Evolutionary conservation across 2,797 vertebrate genomes (phyloP).

Genomic region (Agapornis canus): DNA sequence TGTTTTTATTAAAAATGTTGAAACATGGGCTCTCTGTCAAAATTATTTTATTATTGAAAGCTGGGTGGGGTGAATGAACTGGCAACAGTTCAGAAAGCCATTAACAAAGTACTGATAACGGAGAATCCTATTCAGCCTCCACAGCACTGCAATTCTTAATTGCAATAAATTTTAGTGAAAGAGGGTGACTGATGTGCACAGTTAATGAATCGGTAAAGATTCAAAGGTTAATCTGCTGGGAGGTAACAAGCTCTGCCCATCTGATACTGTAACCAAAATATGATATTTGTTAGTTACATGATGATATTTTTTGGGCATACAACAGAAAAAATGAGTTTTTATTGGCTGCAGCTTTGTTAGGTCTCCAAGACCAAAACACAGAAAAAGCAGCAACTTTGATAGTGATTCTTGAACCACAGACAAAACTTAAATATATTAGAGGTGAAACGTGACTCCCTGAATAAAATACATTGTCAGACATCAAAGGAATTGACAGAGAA

Average conservation of each 20-base stretch:
- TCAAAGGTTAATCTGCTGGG: constrained; percentile 81
- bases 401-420: constrained; percentile 75
- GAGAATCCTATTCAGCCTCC: constrained; percentile 74
- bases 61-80: constrained; percentile 80
- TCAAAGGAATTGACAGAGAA: constrained; percentile 64
- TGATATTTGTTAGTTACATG: constrained; percentile 81
- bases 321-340: constrained; percentile 79
- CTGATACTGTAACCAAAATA: constrained; percentile 81
- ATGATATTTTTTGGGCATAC: constrained; percentile 82
- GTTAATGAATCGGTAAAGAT: constrained; percentile 80
- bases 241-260: constrained; percentile 79
- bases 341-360: constrained; percentile 78
- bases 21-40: constrained; percentile 82
- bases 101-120: constrained; percentile 79
- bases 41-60: constrained; percentile 85
- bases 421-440: constrained; percentile 74
- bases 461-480: constrained; percentile 63
- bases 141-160: constrained; percentile 74
- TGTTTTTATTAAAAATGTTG: constrained; percentile 88
- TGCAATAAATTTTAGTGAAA: constrained; percentile 75
- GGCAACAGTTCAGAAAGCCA: constrained; percentile 78
- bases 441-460: constrained; percentile 70
- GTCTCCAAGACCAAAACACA: constrained; percentile 72
- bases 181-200: constrained; percentile 70
- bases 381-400: constrained; percentile 72